phyloP scores from a whole-genome alignment of 2,888 invertebrate genomes.

The Thumatha senex region DNA sequence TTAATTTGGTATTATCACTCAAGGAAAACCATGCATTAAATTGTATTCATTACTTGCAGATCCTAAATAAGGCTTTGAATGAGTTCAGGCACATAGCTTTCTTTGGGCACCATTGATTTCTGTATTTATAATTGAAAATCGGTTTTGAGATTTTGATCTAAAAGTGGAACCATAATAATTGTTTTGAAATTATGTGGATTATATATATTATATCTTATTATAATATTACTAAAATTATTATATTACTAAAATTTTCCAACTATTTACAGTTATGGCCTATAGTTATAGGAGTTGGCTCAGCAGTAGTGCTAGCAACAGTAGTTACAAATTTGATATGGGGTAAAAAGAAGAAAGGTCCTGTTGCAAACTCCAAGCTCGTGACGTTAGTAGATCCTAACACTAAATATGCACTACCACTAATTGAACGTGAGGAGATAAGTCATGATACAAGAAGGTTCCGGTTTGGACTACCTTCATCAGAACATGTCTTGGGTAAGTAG shows the following conservation, averaged over 20 bases:
- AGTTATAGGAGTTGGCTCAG: conserved; percentile 80
- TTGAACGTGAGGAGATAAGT: conserved; percentile 93
- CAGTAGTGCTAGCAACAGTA: conserved; percentile 84
- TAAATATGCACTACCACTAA: conserved; percentile 93
- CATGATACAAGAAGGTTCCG: conserved; percentile 97
- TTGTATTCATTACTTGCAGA: no score
- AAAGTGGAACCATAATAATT: no score
- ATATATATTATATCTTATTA: no score
- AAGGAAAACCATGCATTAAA: no score
- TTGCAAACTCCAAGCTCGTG: conserved; percentile 38
- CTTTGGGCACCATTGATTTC: no score
- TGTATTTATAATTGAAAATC: no score
- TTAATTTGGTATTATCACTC: no score
- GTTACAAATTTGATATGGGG: conserved; percentile 81
- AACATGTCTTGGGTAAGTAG: conserved; percentile 92
- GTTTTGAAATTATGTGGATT: no score
- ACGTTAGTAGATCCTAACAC: conserved; percentile 91
- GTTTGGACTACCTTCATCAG: conserved; percentile 93
- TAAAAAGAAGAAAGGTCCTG: conserved; percentile 42
- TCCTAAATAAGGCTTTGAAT: no score
- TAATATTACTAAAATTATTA: no score
- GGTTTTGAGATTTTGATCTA: no score
- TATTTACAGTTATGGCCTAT: conserved; percentile 81
- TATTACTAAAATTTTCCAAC: neutral
- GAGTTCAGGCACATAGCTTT: no score